Conservation (phyloP, 2,797 vertebrate genomes). For the Onychomys arenicola region DNA sequence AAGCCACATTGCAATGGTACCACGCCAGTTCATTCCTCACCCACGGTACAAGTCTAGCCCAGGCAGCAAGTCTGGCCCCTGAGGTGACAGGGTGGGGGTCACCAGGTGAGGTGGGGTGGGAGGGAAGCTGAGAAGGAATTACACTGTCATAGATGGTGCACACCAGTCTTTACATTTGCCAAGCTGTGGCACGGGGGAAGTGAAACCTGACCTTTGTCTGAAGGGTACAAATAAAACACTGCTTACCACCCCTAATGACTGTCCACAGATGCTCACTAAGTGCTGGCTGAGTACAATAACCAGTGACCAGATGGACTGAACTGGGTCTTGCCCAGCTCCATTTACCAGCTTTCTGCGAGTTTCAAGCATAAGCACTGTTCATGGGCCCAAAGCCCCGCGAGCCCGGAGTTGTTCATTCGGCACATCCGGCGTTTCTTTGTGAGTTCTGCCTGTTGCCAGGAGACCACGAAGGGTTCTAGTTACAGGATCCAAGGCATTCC, state of each 20-base stretch:
- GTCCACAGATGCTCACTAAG: not conserved
- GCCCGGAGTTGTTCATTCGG: not conserved
- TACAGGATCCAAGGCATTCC: slow-evolving; percentile 36
- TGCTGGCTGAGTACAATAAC: not conserved
- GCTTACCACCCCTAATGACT: not conserved
- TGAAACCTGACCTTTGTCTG: slow-evolving; percentile 31
- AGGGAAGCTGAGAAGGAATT: not conserved
- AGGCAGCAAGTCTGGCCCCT: too few relatives aligned
- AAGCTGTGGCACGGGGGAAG: not conserved
- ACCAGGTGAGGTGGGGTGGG: not conserved
- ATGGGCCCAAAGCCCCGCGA: not conserved
- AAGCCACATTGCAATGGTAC: not conserved
- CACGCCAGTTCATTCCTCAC: not conserved
- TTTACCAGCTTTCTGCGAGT: not conserved
- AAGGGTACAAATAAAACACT: slow-evolving; percentile 7
- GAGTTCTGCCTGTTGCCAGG: not conserved
- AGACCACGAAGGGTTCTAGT: slow-evolving; percentile 52
- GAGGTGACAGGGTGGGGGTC: not conserved
- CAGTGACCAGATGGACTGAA: not conserved
- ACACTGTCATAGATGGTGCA: too few relatives aligned
- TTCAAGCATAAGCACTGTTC: slow-evolving; percentile 44
- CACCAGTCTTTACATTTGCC: not conserved
- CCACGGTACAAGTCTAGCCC: rapidly evolving
- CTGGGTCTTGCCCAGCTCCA: slow-evolving; percentile 6
- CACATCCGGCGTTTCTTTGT: not conserved